Percentiles rank a stretch among this genome's conserved stretches.
phyloP scores from a whole-genome alignment of 2,113 vertebrate genomes.

The Callaeas wilsoni region DNA sequence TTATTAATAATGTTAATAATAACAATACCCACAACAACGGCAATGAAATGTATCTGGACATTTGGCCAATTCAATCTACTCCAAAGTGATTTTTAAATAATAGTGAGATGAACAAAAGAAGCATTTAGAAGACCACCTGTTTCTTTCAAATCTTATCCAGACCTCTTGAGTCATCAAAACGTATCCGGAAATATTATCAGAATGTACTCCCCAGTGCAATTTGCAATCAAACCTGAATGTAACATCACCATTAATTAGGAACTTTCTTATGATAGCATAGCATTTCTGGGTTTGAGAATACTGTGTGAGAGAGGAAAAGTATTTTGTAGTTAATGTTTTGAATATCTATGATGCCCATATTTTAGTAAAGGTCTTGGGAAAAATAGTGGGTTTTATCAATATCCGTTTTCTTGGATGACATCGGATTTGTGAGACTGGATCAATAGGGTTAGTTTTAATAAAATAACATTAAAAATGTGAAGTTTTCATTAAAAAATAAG shows the following conservation, averaged over 20 bases:
- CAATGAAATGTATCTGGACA: neutral
- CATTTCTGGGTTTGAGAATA: neutral
- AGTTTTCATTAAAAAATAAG: neutral
- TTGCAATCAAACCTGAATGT: neutral
- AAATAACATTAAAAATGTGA: neutral
- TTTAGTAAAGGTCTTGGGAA: neutral
- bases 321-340: neutral
- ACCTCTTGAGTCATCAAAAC: conserved; percentile 15
- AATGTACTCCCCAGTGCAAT: neutral
- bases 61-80: conserved; percentile 9
- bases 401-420: neutral
- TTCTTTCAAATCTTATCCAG: conserved; percentile 1
- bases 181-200: neutral
- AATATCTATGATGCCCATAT: neutral
- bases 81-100: neutral
- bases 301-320: neutral
- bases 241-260: neutral
- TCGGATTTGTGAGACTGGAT: neutral
- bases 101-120: neutral
- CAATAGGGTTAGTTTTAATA: neutral
- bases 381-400: neutral
- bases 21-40: neutral
- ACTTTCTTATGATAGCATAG: neutral
- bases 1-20: neutral
- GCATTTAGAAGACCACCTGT: neutral